Evolutionary conservation across 1,140 invertebrate species (phyloP), one percentile per base, ranked within the genome.

Genomic region (Euura lappo): DNA sequence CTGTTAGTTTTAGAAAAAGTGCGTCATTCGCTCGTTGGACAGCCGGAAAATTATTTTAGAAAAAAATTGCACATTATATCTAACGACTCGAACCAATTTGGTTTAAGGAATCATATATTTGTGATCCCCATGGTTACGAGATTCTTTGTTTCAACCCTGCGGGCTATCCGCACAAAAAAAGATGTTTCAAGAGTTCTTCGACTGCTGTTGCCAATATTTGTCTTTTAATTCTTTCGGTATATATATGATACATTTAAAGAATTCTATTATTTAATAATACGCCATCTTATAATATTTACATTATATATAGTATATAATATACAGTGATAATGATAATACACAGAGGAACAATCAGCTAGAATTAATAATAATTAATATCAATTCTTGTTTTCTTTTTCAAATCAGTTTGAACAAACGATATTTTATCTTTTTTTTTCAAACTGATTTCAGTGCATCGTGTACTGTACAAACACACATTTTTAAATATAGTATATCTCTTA

Each of bases 331-430:
- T 28, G 28, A 79, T 78, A 78, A 77, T 80, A 79, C 79, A 82
- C 80, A 78, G 77, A 86, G 82, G 81, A 85, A 85, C 83, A 80
- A 77, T 85, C 77, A 85, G 78, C 80, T 83, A 81, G 77, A 68
- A 60, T 60, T 60, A 60, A 60, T 60, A 60, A 60, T 60, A 60
- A 60, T 11, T 60, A 3, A 60, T 60, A 60, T 60, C 13, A n/a
- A 60, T 60, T n/a, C 51, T 8, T 60, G 28, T 28, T 28, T 28
- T 28, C 1, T 28, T 28, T 28, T 60, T 11, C 8, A n/a, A 11
- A 60, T 60, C 13, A 60, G 51, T 60, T 28, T 11, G 51, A 60
- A 11, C 8, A 5, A 60, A 60, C 51, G 10, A n/a, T 60, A 60
- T 60, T 11, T 60, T 5, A n/a, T 60, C 13, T 60, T 8, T 60